Conservation (phyloP, 2,888 invertebrate genomes). For the Ophonus ardosiacus region DNA sequence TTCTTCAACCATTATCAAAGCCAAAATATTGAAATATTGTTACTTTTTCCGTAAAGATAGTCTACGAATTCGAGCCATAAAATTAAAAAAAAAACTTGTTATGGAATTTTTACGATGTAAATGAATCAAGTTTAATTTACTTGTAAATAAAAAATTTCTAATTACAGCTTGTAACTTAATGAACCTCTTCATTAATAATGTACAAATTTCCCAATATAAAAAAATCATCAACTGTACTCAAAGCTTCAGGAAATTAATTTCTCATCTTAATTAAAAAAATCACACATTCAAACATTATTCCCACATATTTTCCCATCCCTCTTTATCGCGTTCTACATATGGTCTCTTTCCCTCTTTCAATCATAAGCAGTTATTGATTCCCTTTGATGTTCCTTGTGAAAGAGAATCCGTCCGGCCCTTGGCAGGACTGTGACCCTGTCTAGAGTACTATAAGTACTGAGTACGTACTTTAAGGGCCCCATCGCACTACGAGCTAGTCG, state of each 20-base stretch:
- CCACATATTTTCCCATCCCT: too few species aligned
- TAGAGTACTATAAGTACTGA: slow-evolving; percentile 16
- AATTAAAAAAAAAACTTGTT: too few species aligned
- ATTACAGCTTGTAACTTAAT: not conserved
- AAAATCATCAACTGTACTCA: not conserved
- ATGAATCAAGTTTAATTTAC: not conserved
- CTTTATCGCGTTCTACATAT: too few species aligned
- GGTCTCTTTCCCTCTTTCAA: not conserved
- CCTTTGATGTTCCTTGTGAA: slow-evolving; percentile 7
- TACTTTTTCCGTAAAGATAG: too few species aligned
- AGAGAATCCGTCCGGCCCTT: not conserved
- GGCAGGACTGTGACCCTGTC: slow-evolving; percentile 2
- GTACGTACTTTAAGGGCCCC: slow-evolving; percentile 73
- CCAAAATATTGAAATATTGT: too few species aligned
- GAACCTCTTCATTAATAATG: not conserved
- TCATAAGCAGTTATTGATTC: slow-evolving; percentile 25
- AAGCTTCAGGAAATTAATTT: not conserved
- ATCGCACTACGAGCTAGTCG: slow-evolving; percentile 86
- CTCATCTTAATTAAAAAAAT: not conserved
- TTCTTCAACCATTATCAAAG: too few species aligned
- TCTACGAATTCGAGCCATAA: too few species aligned
- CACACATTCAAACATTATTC: not conserved
- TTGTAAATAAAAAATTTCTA: not conserved
- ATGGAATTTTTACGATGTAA: too few species aligned
- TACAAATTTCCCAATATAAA: not conserved